These are phyloP conservation scores for Zosterops japonicus DNA, from an alignment of 2,113 vertebrate genomes.

Conservation along the genomic window DNA sequence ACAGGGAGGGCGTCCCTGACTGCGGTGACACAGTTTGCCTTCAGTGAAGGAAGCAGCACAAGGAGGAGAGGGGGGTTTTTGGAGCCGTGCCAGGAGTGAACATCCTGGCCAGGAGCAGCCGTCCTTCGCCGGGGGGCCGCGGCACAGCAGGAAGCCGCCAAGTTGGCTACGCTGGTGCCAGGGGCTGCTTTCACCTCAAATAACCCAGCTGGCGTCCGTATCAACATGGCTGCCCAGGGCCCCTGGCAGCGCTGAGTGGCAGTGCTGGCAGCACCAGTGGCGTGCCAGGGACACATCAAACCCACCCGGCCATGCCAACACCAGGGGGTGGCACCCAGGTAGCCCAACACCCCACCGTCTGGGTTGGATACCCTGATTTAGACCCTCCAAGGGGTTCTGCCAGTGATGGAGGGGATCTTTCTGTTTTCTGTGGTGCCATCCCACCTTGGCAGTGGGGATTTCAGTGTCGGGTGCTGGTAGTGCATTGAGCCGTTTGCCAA, in stretches of 20 bases:
- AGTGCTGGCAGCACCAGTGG: neutral
- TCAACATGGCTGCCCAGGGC: neutral
- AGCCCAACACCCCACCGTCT: accelerated
- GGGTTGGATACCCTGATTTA: accelerated
- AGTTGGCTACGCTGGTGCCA: neutral
- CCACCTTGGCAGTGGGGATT: accelerated
- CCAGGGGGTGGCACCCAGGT: neutral
- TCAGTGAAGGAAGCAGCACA: accelerated
- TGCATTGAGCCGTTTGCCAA: neutral
- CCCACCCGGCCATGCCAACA: accelerated
- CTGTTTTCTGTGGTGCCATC: neutral
- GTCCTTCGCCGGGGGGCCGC: neutral
- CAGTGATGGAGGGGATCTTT: too few relatives aligned
- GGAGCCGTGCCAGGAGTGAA: neutral
- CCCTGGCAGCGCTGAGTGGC: neutral
- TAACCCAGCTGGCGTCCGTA: neutral
- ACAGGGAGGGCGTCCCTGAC: neutral
- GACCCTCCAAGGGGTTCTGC: neutral
- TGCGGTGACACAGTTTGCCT: accelerated
- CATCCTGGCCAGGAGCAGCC: neutral
- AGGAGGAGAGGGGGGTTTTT: neutral
- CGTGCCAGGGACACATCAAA: neutral
- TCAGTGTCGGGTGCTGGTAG: neutral
- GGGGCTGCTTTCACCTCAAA: conserved; percentile 27
- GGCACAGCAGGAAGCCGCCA: neutral